Conservation (phyloP, 2,888 invertebrate species). For the Epinotia bilunana region DNA sequence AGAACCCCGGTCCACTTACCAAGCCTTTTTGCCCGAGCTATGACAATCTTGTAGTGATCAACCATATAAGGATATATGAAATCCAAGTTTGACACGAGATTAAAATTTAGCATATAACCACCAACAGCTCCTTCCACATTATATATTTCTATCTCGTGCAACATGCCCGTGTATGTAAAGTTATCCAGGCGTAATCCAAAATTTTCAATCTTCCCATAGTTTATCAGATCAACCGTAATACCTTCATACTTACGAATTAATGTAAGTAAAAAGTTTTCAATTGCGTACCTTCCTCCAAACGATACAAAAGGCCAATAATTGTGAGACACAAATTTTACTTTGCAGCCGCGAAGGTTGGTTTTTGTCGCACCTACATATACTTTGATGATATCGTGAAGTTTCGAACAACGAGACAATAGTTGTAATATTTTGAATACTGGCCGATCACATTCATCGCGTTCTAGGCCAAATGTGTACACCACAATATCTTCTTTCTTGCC, state of each 20-base stretch:
- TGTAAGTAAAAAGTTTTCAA: conserved; percentile 52
- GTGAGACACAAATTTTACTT: conserved; percentile 50
- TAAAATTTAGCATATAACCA: conserved; percentile 48
- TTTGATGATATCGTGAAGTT: conserved; percentile 20
- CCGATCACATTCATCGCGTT: conserved; percentile 41
- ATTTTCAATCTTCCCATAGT: conserved; percentile 50
- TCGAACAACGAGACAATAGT: conserved; percentile 34
- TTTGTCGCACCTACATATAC: conserved; percentile 15
- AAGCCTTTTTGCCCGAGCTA: conserved; percentile 40
- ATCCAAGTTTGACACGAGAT: conserved; percentile 34
- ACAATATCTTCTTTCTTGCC: conserved; percentile 38
- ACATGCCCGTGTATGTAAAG: conserved; percentile 48
- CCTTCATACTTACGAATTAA: conserved; percentile 50
- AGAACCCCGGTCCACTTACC: conserved; percentile 46
- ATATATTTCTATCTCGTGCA: conserved; percentile 49
- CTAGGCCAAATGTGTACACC: conserved; percentile 46
- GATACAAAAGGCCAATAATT: conserved; percentile 55
- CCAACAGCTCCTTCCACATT: conserved; percentile 56
- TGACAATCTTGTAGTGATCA: conserved; percentile 43
- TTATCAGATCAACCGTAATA: conserved; percentile 50
- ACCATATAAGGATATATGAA: conserved; percentile 46
- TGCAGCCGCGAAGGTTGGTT: conserved; percentile 43
- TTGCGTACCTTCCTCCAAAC: conserved; percentile 48
- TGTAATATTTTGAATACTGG: conserved; percentile 25
- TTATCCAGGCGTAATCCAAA: conserved; percentile 52